Conservation (phyloP, 2,888 invertebrate species). For the Antitype chi region DNA sequence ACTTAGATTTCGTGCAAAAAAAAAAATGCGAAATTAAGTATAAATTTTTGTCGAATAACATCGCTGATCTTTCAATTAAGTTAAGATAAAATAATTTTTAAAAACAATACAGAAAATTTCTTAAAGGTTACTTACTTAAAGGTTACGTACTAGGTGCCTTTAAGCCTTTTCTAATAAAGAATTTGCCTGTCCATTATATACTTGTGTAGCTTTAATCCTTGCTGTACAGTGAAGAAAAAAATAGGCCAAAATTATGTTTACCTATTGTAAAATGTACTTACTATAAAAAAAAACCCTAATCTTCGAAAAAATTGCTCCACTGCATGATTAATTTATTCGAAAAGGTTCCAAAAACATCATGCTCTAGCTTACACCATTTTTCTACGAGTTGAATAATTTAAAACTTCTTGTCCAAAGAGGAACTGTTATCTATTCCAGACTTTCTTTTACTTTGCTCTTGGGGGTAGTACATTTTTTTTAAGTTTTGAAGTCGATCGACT, state of each 20-base stretch:
- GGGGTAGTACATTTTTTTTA: conserved; percentile 39
- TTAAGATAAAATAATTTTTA: not conserved
- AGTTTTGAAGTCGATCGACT: conserved; percentile 51
- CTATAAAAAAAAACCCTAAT: not conserved
- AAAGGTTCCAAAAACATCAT: not conserved
- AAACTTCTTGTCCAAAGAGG: conserved; percentile 15
- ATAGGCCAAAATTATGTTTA: not conserved
- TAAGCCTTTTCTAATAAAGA: not conserved
- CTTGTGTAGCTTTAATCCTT: not conserved
- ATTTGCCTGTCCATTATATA: not conserved
- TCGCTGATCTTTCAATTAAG: not conserved
- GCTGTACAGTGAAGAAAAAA: not conserved
- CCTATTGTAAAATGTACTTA: not conserved
- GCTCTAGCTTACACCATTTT: not conserved
- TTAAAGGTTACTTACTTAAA: too few species aligned
- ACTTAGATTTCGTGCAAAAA: not conserved
- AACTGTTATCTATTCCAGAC: conserved; percentile 35
- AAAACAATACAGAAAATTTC: not conserved
- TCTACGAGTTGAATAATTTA: conserved; percentile 19
- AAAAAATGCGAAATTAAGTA: not conserved
- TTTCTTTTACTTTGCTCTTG: conserved; percentile 12
- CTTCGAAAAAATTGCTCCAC: not conserved
- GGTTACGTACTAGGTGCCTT: not conserved
- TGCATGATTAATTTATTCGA: not conserved
- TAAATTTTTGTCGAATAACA: not conserved